phyloP scores from a whole-genome alignment of 2,888 invertebrate genomes.

The Aethes cnicana region DNA sequence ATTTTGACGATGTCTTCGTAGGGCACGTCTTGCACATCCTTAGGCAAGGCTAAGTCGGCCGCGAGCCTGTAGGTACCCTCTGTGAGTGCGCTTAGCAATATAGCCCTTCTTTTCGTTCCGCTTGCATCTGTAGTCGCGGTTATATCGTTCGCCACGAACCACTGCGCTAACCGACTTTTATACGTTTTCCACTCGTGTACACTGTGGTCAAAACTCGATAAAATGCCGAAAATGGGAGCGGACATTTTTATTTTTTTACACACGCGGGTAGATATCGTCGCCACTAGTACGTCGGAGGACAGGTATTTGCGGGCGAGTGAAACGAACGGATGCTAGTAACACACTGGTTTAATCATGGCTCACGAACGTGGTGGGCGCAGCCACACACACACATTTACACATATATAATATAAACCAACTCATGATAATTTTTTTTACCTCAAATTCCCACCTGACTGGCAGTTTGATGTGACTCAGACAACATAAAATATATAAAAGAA shows the following conservation, averaged over 20 bases:
- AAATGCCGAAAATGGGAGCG: neutral
- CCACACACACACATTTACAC: no score
- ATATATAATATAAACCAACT: no score
- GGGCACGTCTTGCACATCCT: slow-evolving; percentile 29
- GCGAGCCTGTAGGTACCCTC: slow-evolving; percentile 34
- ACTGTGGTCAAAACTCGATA: slow-evolving; percentile 31
- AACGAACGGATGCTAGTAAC: no score
- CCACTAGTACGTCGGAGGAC: neutral
- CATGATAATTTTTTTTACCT: no score
- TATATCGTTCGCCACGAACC: slow-evolving; percentile 1
- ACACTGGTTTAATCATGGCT: no score
- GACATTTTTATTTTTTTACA: neutral
- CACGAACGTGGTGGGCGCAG: no score
- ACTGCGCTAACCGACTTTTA: slow-evolving; percentile 24
- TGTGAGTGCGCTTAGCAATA: slow-evolving; percentile 33
- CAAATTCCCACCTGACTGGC: no score
- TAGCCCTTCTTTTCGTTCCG: slow-evolving; percentile 16
- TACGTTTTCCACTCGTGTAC: slow-evolving; percentile 29
- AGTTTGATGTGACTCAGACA: no score
- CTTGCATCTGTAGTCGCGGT: neutral
- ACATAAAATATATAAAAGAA: no score
- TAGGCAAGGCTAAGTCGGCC: slow-evolving; percentile 31
- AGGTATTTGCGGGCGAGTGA: no score
- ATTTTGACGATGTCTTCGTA: slow-evolving; percentile 29
- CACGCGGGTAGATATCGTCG: neutral